A percentile compares a stretch with the other conserved stretches of the same genome.
Evolutionary conservation across 2,113 vertebrate species (phyloP).

Genomic region (Channa maculata): DNA sequence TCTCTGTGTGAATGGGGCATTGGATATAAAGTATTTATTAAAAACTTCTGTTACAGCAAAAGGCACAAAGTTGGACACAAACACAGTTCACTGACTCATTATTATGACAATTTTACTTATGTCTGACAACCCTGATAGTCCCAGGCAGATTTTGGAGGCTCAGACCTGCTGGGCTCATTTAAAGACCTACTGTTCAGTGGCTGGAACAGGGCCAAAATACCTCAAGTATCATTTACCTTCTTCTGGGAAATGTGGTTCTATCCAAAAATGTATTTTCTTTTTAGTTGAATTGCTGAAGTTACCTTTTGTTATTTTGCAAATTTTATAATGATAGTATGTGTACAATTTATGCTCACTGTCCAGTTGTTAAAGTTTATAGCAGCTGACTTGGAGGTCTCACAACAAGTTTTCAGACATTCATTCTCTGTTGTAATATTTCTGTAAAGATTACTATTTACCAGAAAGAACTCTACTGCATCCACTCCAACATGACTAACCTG

Average conservation of each 20-base stretch:
- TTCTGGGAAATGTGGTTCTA: not conserved
- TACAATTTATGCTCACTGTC: too few relatives aligned
- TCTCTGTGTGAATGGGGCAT: too few relatives aligned
- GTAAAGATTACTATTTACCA: too few relatives aligned
- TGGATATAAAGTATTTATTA: not conserved
- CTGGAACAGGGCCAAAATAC: slow-evolving; percentile 8
- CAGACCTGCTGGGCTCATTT: slow-evolving; percentile 30
- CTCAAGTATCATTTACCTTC: too few relatives aligned
- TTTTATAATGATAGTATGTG: not conserved
- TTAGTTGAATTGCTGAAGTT: not conserved
- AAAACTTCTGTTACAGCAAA: not conserved
- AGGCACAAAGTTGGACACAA: not conserved
- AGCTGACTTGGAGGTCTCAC: not conserved
- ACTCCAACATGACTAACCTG: not conserved
- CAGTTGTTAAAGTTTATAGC: not conserved
- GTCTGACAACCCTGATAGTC: slow-evolving; percentile 9
- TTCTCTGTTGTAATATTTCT: not conserved
- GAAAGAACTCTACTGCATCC: too few relatives aligned
- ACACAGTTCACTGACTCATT: not conserved
- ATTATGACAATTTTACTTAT: slow-evolving; percentile 1
- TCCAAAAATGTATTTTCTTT: not conserved
- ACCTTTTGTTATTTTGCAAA: not conserved
- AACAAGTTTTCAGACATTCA: not conserved
- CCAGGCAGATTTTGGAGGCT: not conserved
- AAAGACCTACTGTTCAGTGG: slow-evolving; percentile 19